Evolutionary conservation across 2,888 invertebrate species (phyloP), one percentile per base, ranked within the genome.

Genomic region (Flexamia atlantica): DNA sequence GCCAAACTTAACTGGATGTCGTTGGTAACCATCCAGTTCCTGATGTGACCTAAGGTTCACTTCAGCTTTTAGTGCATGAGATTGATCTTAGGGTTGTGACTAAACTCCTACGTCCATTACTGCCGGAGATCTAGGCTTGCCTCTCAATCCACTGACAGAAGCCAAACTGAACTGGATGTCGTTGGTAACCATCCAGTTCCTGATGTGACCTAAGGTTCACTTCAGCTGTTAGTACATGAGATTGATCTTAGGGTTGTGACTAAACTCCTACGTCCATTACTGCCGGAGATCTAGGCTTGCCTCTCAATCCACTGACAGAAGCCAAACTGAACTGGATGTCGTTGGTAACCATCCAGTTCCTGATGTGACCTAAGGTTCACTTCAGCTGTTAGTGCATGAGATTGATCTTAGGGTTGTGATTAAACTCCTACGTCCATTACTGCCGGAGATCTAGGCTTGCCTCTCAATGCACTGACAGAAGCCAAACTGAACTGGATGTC

Each of bases 401-500:
- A 17, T 17, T 17, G 4, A 3, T 4, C 46, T 3, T 17, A 46
- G 46, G 7, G n/a, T 17, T 46, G 46, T 46, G 46, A 46, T 17
- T 46, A 46, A 46, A 46, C 46, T 46, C 46, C 46, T 46, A 46
- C 46, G 46, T 46, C 46, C 46, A 46, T 46, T 46, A 46, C 46
- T 46, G 46, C 7, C 46, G 17, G 46, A 46, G 46, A 46, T 28
- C 46, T 46, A 4, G 46, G 7, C 4, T 46, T 28, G 64, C 64
- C 64, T 64, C 64, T 64, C 64, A 64, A 64, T 28, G 28, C 14
- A 17, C 64, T 64, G 64, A 17, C 28, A 25, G 25, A 25, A 64
- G 30, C 64, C 64, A 28, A 30, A 64, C 64, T 64, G 64, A 64
- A 64, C 64, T 64, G 64, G 64, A 64, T 28, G n/a, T 46, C 10